Evolutionary conservation across 2,888 invertebrate species (phyloP).

Genomic region (Schizaphis graminum): DNA sequence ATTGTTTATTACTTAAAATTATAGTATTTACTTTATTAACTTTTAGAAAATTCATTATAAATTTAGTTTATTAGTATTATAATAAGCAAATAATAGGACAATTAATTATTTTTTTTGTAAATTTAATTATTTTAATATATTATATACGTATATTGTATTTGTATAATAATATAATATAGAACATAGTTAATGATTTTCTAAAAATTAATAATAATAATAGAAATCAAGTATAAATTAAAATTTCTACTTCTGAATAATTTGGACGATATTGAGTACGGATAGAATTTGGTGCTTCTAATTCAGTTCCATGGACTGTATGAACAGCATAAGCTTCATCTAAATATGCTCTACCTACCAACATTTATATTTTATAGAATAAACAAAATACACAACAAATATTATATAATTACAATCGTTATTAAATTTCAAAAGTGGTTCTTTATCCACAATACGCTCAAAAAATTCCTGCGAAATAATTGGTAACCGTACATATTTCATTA

Average conservation of each 20-base stretch:
- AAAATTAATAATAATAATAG: neutral
- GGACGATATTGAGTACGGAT: neutral
- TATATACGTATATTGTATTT: no score
- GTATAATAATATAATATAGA: neutral
- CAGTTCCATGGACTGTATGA: neutral
- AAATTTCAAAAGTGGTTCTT: neutral
- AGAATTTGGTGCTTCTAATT: neutral
- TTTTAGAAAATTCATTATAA: neutral
- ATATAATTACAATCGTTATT: neutral
- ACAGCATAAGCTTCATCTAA: neutral
- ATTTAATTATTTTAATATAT: no score
- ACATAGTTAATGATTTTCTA: neutral
- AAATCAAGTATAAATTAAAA: neutral
- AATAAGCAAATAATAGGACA: neutral
- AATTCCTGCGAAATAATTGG: neutral
- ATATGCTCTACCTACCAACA: neutral
- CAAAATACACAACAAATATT: neutral
- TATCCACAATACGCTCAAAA: neutral
- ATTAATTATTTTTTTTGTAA: no score
- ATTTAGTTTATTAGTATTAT: neutral
- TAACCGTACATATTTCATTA: neutral
- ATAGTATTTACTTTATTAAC: neutral
- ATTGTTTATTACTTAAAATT: neutral
- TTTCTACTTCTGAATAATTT: slow-evolving; percentile 14
- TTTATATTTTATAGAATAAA: neutral